Conservation (phyloP, 2,888 invertebrate species). For the Vanessa cardui region DNA sequence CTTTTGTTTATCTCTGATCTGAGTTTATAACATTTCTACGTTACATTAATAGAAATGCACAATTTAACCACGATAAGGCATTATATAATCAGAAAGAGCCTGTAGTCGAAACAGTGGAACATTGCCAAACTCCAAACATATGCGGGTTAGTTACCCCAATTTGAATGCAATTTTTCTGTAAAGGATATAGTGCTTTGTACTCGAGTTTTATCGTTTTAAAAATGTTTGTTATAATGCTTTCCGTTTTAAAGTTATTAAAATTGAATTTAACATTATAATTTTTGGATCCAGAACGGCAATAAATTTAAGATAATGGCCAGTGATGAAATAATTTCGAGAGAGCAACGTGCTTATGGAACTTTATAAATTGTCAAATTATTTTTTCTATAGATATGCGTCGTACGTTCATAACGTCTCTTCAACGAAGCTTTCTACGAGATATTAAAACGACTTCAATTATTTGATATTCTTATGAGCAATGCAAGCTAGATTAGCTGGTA, state of each 20-base stretch:
- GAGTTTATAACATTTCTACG: not conserved
- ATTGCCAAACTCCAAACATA: slow-evolving; percentile 53
- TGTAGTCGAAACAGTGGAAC: slow-evolving; percentile 62
- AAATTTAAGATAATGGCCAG: not conserved
- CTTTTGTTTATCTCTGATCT: not conserved
- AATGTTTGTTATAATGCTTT: slow-evolving; percentile 8
- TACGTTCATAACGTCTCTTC: too few species aligned
- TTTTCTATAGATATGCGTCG: too few species aligned
- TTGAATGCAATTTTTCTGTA: slow-evolving; percentile 36
- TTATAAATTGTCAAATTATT: too few species aligned
- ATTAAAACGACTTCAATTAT: too few species aligned
- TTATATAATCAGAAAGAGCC: slow-evolving; percentile 30
- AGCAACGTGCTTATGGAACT: too few species aligned
- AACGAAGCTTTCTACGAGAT: too few species aligned
- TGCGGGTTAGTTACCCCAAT: slow-evolving; percentile 36
- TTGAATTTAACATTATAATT: slow-evolving; percentile 13
- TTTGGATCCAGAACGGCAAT: not conserved
- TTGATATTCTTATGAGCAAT: too few species aligned
- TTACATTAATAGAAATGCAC: slow-evolving; percentile 14
- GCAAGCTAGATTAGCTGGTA: too few species aligned
- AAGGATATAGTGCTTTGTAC: slow-evolving; percentile 29
- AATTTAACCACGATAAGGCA: slow-evolving; percentile 35
- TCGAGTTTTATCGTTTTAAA: slow-evolving; percentile 26
- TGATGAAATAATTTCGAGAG: too few species aligned
- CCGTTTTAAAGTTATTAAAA: slow-evolving; percentile 17